Conservation (phyloP, 2,888 invertebrate genomes). For the Sinelater perroti region DNA sequence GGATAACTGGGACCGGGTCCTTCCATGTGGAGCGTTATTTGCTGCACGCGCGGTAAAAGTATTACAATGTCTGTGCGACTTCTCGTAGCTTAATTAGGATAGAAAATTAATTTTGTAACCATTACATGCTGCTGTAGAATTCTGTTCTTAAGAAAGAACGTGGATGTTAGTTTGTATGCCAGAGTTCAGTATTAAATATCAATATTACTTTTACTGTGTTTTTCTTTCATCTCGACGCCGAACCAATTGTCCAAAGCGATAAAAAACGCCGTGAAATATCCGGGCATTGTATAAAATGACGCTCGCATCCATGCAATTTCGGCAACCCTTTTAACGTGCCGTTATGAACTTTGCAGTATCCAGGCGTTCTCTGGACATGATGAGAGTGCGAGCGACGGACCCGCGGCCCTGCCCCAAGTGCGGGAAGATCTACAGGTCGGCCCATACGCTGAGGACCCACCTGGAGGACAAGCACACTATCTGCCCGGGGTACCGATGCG, state of each 20-base stretch:
- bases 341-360: conserved; percentile 64
- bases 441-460: conserved; percentile 90
- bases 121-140: neutral
- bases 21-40: neutral
- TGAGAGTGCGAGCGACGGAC: conserved; percentile 89
- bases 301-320: neutral
- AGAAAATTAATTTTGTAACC: conserved; percentile 12
- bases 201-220: conserved; percentile 60
- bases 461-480: conserved; percentile 93
- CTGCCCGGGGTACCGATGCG: conserved; percentile 91
- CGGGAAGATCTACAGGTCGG: conserved; percentile 91
- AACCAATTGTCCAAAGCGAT: too few species aligned
- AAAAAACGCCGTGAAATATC: too few species aligned
- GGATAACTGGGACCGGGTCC: neutral
- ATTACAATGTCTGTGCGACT: conserved; percentile 10
- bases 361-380: conserved; percentile 83
- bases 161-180: conserved; percentile 24
- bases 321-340: conserved; percentile 16
- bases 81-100: conserved; percentile 12
- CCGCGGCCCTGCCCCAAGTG: conserved; percentile 93
- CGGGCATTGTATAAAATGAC: neutral
- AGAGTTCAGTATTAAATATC: conserved; percentile 28
- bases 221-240: neutral
- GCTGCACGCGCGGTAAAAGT: conserved; percentile 5
- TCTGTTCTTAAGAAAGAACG: neutral